Conservation (phyloP, 2,797 vertebrate genomes). For the Etheostoma nigrum region DNA sequence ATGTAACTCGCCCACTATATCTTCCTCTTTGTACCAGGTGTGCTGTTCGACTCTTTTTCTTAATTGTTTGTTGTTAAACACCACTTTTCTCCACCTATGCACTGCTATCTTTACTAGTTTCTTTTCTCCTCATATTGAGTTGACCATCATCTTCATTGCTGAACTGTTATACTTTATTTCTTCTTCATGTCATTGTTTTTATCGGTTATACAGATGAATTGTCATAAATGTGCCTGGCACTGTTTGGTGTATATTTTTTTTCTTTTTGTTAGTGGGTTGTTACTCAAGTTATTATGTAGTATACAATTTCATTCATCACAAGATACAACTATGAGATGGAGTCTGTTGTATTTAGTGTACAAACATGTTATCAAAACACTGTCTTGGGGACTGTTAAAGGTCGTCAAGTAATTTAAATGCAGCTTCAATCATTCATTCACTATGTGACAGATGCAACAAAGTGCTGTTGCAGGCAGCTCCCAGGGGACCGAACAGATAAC, state of each 20-base stretch:
- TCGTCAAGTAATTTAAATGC: slow-evolving; percentile 35
- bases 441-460: slow-evolving; percentile 64
- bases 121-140: background rate
- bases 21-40: slow-evolving; percentile 43
- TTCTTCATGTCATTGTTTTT: background rate
- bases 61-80: too few relatives aligned
- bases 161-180: background rate
- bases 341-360: background rate
- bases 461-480: slow-evolving; percentile 57
- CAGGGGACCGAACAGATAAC: slow-evolving; percentile 46
- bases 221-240: background rate
- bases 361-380: slow-evolving; percentile 14
- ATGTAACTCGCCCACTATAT: slow-evolving; percentile 38
- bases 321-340: background rate
- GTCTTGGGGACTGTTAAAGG: slow-evolving; percentile 19
- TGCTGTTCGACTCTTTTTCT: slow-evolving; percentile 24
- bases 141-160: slow-evolving; percentile 6
- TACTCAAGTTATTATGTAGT: background rate
- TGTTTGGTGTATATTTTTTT: slow-evolving; percentile 6
- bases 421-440: slow-evolving; percentile 51
- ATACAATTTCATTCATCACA: background rate
- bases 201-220: background rate
- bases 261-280: background rate
- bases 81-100: background rate
- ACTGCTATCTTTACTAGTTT: background rate